These are phyloP conservation scores for Chrosomus eos DNA, from an alignment of 2,797 vertebrate species.

Conservation along the genomic window DNA sequence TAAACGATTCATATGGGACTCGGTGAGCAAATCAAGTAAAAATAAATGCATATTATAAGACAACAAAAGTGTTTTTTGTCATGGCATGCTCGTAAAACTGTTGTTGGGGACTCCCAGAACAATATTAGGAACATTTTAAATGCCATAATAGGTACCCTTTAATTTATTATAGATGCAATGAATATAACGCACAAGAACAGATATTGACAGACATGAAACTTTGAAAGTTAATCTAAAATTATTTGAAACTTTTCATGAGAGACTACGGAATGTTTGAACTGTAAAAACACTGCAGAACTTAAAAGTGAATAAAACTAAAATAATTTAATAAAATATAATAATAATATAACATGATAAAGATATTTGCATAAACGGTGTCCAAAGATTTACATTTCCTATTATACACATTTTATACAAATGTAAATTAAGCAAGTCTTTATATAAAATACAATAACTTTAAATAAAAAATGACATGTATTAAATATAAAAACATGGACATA, in stretches of 20 bases:
- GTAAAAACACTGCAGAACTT: background rate
- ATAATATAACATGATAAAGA: background rate
- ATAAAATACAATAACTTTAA: background rate
- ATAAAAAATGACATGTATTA: background rate
- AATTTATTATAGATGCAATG: background rate
- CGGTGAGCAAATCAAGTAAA: too few relatives aligned
- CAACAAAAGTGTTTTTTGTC: too few relatives aligned
- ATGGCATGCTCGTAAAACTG: too few relatives aligned
- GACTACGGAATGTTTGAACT: background rate
- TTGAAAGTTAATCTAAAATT: background rate
- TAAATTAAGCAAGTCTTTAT: background rate
- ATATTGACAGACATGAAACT: background rate
- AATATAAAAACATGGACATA: background rate
- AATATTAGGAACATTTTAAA: too few relatives aligned
- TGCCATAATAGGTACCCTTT: too few relatives aligned
- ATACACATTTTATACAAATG: background rate
- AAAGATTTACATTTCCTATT: background rate
- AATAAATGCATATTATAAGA: too few relatives aligned
- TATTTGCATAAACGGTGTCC: background rate
- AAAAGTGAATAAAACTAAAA: background rate
- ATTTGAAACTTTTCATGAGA: background rate
- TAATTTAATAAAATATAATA: background rate
- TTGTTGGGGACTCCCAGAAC: too few relatives aligned
- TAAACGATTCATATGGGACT: too few relatives aligned
- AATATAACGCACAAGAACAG: background rate